Evolutionary conservation across 1,140 invertebrate species (phyloP).

Genomic region (Contarinia nasturtii): DNA sequence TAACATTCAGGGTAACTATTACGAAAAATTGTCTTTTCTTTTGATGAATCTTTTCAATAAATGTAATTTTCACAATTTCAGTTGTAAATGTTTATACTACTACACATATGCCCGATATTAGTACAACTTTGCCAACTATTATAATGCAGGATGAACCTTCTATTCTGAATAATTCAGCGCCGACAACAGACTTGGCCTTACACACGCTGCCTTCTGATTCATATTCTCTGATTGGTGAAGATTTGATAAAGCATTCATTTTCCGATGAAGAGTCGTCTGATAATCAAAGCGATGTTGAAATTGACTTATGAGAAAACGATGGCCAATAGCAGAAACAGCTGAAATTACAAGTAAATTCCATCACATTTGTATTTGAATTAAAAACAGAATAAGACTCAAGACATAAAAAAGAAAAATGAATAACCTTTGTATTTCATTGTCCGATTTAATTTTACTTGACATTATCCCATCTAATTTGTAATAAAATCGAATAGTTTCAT

Average conservation of each 20-base stretch:
- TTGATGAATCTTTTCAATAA: too few species aligned
- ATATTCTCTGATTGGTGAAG: background rate
- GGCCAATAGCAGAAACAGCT: too few species aligned
- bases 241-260: background rate
- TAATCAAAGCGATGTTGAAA: background rate
- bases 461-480: too few species aligned
- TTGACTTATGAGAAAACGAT: background rate
- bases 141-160: slow-evolving; percentile 3
- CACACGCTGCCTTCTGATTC: background rate
- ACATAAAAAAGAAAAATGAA: too few species aligned
- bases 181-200: background rate
- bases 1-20: background rate
- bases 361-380: too few species aligned
- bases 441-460: too few species aligned
- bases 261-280: background rate
- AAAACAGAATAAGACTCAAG: too few species aligned
- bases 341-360: too few species aligned
- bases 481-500: too few species aligned
- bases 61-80: too few species aligned
- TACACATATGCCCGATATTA: slow-evolving; percentile 3
- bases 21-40: too few species aligned
- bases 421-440: too few species aligned
- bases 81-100: background rate
- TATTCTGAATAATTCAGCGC: background rate
- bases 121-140: slow-evolving; percentile 3